A percentile compares a stretch with the other conserved stretches of the same genome.
Evolutionary conservation across 2,113 vertebrate species (phyloP).

Genomic region (Equus quagga): DNA sequence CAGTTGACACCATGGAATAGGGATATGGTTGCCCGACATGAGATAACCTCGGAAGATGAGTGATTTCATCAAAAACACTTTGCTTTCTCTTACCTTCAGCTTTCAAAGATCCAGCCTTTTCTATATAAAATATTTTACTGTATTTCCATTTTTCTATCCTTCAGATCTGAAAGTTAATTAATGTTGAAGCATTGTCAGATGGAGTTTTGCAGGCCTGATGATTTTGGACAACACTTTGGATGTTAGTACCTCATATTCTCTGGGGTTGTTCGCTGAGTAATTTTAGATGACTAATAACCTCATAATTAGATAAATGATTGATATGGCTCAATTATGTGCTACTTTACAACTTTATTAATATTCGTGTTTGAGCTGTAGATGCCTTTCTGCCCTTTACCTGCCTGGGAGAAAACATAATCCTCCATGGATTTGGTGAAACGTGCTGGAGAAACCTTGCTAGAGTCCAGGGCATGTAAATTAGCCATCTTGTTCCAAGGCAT

Average conservation of each 20-base stretch:
- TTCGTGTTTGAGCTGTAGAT: constrained; percentile 58
- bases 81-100: neutral
- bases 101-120: constrained; percentile 1
- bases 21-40: neutral
- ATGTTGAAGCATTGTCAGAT: constrained; percentile 65
- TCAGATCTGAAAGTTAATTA: constrained; percentile 61
- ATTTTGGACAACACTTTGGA: constrained; percentile 53
- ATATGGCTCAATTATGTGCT: constrained; percentile 73
- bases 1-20: neutral
- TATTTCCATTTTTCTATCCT: neutral
- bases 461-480: constrained; percentile 70
- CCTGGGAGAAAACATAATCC: constrained; percentile 67
- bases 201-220: constrained; percentile 43
- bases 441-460: constrained; percentile 58
- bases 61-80: neutral
- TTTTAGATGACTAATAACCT: constrained; percentile 70
- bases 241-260: constrained; percentile 33
- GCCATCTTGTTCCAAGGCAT: constrained; percentile 64
- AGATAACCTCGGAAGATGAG: neutral
- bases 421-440: neutral
- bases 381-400: constrained; percentile 68
- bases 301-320: constrained; percentile 80
- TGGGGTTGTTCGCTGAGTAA: constrained; percentile 58
- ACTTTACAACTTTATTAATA: constrained; percentile 76
- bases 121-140: neutral